Base-by-base conservation (phyloP, 35 echinoderm and acorn worm species). In the Apostichopus japonicus region DNA sequence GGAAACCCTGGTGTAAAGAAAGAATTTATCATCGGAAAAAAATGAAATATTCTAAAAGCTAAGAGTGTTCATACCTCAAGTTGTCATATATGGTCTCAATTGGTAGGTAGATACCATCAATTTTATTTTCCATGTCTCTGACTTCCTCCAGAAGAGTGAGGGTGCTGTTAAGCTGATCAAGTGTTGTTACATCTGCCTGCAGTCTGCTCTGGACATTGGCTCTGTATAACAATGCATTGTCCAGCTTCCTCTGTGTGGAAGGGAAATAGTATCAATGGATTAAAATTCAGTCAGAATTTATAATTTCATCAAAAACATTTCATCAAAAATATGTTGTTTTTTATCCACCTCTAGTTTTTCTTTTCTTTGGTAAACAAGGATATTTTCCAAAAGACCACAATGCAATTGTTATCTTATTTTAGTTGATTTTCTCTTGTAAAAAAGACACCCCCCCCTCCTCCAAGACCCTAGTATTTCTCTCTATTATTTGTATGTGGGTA, bases 81-180 rank as follows among this genome's bases (percentile, higher is more conserved):
- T 99, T 93, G 22, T 93, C 94, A 83, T 99, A 99, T 75, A 96
- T 93, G 54, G 97, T 99, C 86, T 99, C 97, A 44, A 99, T 99
- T 8, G 97, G 97, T 5, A 99, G 92, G 73, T 99, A 99, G 65
- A 99, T 99, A 6, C 71, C 95, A 67, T 99, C 97, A 17, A 99
- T 95, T 89, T 99, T 99, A 65, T 99, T 99, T 78, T 99, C 97
- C 97, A 99, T 99, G 72, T 99, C 97, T 75, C 95, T 51, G 2
- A 99, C 95, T 80, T 99, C 97, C 86, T 99, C 97, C n/a, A 99
- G 71, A 11, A 96, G 92, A 77, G 93, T 99, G 63, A 99, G 93
- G 55, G 97, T 91, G 58, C 95, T 92, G 44, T 96, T 99, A 52
- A 99, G 92, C 84, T 99, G 97, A 90, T 99, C 97, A 10, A 99